Conservation (phyloP, 1,140 invertebrate species). For the Magallana ariakensis region DNA sequence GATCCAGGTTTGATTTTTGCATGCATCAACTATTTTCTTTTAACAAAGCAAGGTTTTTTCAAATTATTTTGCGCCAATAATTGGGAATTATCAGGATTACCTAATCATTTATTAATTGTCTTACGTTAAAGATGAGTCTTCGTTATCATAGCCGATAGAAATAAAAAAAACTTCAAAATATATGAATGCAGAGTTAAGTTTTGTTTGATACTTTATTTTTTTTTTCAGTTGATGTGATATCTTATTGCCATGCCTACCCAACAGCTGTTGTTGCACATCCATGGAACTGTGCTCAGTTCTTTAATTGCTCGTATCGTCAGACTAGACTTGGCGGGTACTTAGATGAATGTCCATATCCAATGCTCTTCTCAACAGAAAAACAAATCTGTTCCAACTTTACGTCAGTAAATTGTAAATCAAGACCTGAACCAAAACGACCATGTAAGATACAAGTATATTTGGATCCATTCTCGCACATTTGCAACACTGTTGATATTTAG, state of each 20-base stretch:
- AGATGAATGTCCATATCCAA: slow-evolving; percentile 67
- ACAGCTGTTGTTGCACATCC: slow-evolving; percentile 5
- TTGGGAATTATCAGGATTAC: no score
- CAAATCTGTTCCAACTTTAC: slow-evolving; percentile 38
- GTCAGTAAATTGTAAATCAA: neutral
- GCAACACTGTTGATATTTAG: no score
- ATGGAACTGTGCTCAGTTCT: slow-evolving; percentile 64
- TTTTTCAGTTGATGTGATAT: slow-evolving; percentile 18
- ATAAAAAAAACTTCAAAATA: no score
- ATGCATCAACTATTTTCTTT: neutral
- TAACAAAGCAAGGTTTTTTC: neutral
- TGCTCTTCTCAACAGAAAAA: slow-evolving; percentile 35
- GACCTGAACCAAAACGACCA: slow-evolving; percentile 45
- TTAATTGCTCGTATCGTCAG: slow-evolving; percentile 60
- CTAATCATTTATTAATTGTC: no score
- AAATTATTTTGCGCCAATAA: no score
- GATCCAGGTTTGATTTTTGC: slow-evolving; percentile 21
- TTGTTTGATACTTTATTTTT: no score
- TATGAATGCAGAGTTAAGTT: no score
- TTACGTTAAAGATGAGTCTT: no score
- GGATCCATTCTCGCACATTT: no score
- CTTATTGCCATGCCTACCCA: neutral
- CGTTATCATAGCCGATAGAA: no score
- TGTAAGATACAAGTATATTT: slow-evolving; percentile 35
- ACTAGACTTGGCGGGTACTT: slow-evolving; percentile 57